Conservation (phyloP, 2,113 vertebrate species). For the Dromaius novaehollandiae region DNA sequence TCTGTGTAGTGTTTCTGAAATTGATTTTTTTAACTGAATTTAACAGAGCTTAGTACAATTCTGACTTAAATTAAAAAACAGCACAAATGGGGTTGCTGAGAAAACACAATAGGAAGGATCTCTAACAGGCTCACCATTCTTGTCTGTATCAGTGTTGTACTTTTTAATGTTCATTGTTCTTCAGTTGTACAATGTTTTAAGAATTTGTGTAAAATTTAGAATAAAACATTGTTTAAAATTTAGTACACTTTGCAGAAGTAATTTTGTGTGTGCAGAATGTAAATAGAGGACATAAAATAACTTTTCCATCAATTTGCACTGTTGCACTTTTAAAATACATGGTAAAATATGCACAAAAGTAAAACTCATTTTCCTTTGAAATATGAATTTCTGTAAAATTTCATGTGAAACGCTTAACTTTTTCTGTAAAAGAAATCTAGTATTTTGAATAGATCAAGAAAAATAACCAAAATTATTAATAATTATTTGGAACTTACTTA, state of each 20-base stretch:
- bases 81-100: background rate
- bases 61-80: background rate
- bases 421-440: background rate
- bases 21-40: background rate
- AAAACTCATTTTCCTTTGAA: background rate
- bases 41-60: background rate
- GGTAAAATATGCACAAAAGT: background rate
- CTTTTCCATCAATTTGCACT: background rate
- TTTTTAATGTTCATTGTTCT: background rate
- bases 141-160: background rate
- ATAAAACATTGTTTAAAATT: background rate
- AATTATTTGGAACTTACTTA: background rate
- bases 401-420: accelerated
- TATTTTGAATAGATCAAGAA: background rate
- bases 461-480: background rate
- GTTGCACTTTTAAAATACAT: background rate
- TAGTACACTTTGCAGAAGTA: background rate
- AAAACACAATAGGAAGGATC: background rate
- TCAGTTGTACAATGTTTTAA: background rate
- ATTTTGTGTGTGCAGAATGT: background rate
- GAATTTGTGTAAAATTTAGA: background rate
- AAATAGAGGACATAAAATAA: background rate
- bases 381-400: background rate
- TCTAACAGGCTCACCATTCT: background rate
- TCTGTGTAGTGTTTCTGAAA: background rate